Percentiles rank a stretch among this genome's conserved stretches.
Conservation (phyloP, 2,113 vertebrate species). For the Pampusana beccarii region DNA sequence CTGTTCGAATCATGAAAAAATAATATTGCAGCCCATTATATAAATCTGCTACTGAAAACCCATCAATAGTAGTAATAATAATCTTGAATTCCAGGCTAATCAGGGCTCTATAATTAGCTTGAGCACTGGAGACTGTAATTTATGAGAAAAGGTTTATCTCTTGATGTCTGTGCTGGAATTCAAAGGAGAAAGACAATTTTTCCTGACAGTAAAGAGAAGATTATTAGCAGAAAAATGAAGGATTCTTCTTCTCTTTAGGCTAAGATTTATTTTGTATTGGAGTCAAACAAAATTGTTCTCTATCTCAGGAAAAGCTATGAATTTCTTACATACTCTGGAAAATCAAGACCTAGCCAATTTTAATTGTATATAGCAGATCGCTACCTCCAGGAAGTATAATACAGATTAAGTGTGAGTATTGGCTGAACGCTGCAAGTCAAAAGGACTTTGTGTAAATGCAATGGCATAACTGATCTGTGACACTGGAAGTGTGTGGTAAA, state of each 20-base stretch:
- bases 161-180: neutral
- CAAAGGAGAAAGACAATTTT: neutral
- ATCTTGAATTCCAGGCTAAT: neutral
- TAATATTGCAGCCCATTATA: neutral
- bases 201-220: neutral
- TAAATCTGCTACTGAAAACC: neutral
- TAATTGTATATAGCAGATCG: neutral
- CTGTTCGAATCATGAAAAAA: neutral
- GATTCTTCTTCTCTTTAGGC: neutral
- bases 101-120: neutral
- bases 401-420: neutral
- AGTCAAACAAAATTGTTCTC: neutral
- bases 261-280: neutral
- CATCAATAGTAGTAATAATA: neutral
- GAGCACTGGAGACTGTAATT: neutral
- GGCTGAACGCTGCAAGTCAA: neutral
- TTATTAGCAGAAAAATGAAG: neutral
- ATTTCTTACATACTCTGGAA: neutral
- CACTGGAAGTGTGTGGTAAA: neutral
- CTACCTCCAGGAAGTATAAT: neutral
- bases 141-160: neutral
- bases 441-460: neutral
- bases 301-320: neutral
- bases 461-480: neutral
- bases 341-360: neutral